These are phyloP conservation scores for Heteronetta atricapilla DNA, from an alignment of 2,113 vertebrate genomes.

Conservation along the genomic window DNA sequence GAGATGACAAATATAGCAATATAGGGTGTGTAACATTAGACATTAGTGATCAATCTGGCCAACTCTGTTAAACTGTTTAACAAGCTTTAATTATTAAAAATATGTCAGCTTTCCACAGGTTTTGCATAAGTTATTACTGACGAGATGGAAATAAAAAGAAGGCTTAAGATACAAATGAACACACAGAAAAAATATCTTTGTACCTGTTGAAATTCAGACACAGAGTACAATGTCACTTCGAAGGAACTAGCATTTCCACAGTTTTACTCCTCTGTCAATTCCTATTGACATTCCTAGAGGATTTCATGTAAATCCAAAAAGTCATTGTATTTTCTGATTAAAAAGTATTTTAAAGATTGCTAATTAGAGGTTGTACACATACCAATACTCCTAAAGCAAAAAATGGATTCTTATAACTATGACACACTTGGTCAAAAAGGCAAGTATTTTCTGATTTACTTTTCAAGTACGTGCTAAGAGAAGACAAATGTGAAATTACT, in stretches of 20 bases:
- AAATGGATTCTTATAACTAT: neutral
- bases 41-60: conserved; percentile 48
- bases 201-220: neutral
- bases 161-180: conserved; percentile 51
- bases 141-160: conserved; percentile 57
- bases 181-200: neutral
- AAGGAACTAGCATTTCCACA: neutral
- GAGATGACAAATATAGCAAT: conserved; percentile 26
- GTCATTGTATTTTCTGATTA: neutral
- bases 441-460: neutral
- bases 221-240: neutral
- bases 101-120: conserved; percentile 24
- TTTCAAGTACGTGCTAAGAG: neutral
- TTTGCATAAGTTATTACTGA: conserved; percentile 24
- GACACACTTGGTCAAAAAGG: neutral
- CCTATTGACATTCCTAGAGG: neutral
- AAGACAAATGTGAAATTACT: neutral
- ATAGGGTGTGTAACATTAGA: conserved; percentile 18
- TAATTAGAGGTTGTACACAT: neutral
- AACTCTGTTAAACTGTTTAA: conserved; percentile 48
- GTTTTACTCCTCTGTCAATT: neutral
- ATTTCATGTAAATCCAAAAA: neutral
- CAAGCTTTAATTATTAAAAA: conserved; percentile 38
- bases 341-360: neutral
- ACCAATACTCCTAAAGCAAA: neutral